phyloP scores from a whole-genome alignment of 2,797 vertebrate genomes.

The Artibeus lituratus region DNA sequence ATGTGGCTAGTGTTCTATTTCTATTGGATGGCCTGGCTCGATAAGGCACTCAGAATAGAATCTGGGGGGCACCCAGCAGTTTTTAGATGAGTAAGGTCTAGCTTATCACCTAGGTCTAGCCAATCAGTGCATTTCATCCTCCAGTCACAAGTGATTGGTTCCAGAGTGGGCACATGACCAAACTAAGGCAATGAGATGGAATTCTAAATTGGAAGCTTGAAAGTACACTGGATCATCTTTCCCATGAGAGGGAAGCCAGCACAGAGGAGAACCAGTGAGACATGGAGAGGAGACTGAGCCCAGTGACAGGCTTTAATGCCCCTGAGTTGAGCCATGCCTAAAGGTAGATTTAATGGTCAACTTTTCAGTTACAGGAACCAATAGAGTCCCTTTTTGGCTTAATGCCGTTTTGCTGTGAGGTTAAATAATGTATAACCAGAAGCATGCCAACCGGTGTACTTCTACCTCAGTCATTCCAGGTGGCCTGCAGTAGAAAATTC shows the following conservation, averaged over 20 bases:
- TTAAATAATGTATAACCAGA: conserved; percentile 11
- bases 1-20: not conserved
- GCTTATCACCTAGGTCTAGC: not conserved
- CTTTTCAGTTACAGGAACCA: not conserved
- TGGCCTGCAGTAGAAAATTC: not conserved
- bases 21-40: not conserved
- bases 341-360: not conserved
- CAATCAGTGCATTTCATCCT: not conserved
- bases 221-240: not conserved
- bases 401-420: not conserved
- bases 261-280: not conserved
- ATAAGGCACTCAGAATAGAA: not conserved
- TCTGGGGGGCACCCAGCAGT: too few species aligned
- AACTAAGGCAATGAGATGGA: not conserved
- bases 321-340: not conserved
- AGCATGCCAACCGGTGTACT: not conserved
- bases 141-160: not conserved
- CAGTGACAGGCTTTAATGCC: not conserved
- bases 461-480: not conserved
- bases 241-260: not conserved
- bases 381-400: not conserved
- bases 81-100: not conserved
- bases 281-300: not conserved
- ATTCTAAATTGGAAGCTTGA: not conserved
- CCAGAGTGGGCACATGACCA: not conserved